phyloP scores from a whole-genome alignment of 2,888 invertebrate genomes.

The Protophormia terraenovae region DNA sequence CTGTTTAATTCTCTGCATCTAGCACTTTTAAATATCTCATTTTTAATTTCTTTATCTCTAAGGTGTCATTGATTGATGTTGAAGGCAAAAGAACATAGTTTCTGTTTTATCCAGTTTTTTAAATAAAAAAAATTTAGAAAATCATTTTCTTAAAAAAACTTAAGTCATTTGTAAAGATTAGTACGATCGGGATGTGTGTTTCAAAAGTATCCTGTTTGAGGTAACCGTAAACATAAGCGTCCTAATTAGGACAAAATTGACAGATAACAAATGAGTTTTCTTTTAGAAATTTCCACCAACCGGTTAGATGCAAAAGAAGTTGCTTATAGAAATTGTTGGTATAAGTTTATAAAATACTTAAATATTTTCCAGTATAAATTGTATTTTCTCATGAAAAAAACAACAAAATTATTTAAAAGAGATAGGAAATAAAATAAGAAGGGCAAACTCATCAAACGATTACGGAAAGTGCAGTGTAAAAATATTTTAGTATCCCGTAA shows the following conservation, averaged over 20 bases:
- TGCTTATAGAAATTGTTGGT: background rate
- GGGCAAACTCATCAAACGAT: slow-evolving; percentile 43
- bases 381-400: slow-evolving; percentile 13
- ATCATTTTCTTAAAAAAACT: background rate
- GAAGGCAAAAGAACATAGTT: background rate
- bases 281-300: background rate
- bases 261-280: background rate
- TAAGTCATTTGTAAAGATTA: slow-evolving; percentile 36
- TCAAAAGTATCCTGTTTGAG: background rate
- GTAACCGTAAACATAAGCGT: background rate
- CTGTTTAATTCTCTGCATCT: no score
- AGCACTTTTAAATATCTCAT: no score
- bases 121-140: background rate
- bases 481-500: slow-evolving; percentile 19
- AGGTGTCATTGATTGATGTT: slow-evolving; percentile 37
- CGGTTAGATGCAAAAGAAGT: slow-evolving; percentile 1
- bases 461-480: slow-evolving; percentile 10
- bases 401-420: background rate
- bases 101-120: background rate
- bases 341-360: background rate
- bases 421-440: slow-evolving; percentile 3
- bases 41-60: background rate
- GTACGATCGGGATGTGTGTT: background rate
- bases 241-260: slow-evolving; percentile 10
- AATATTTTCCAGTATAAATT: background rate